These are phyloP conservation scores for Silurus lanzhouensis DNA, from an alignment of 2,797 vertebrate genomes.

Conservation along the genomic window DNA sequence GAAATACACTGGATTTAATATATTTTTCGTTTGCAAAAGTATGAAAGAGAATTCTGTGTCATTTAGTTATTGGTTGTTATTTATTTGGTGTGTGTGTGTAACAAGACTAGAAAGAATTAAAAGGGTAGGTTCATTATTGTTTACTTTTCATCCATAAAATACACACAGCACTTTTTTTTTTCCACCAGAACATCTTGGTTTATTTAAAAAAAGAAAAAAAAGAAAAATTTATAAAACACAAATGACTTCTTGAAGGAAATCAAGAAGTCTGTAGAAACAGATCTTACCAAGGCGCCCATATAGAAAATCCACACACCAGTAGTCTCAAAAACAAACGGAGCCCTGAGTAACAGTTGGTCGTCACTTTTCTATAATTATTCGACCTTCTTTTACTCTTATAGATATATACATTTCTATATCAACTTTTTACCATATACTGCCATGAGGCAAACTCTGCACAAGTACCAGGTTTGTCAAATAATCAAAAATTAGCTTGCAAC, in stretches of 20 bases:
- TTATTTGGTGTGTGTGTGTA: not conserved
- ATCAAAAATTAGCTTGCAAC: not conserved
- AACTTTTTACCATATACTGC: not conserved
- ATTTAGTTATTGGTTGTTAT: no score
- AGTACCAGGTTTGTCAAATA: conserved; percentile 1
- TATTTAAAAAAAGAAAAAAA: conserved; percentile 47
- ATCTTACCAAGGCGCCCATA: conserved; percentile 61
- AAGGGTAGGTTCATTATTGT: not conserved
- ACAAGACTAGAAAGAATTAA: not conserved
- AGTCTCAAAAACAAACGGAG: conserved; percentile 46
- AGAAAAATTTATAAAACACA: conserved; percentile 60
- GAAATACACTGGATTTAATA: not conserved
- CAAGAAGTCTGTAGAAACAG: conserved; percentile 50
- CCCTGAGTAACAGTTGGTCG: conserved; percentile 53
- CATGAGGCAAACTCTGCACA: not conserved
- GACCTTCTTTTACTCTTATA: conserved; percentile 27
- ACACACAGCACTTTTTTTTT: not conserved
- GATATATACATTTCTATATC: not conserved
- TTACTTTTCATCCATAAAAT: not conserved
- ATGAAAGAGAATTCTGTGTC: no score
- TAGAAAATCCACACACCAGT: conserved; percentile 52
- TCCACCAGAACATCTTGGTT: conserved; percentile 60
- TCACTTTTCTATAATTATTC: conserved; percentile 42
- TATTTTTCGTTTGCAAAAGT: no score
- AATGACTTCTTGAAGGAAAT: conserved; percentile 64